Base-by-base conservation (phyloP, 2,888 invertebrate genomes). In the Lasioglossum calceatum region DNA sequence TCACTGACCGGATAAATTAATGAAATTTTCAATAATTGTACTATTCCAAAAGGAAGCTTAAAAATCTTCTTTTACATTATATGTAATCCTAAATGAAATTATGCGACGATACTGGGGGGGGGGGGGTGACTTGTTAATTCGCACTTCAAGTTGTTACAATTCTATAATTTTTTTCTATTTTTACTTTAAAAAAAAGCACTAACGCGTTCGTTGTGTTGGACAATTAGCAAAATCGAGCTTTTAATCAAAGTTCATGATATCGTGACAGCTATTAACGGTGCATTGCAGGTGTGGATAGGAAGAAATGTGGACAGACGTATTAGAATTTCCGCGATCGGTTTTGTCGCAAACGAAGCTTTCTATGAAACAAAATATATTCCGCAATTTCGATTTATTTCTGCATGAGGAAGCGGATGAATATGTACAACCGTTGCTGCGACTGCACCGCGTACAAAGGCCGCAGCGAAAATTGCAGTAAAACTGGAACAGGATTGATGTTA, bases 391-490 rank as follows among this genome's bases (percentile, higher is more conserved):
- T 71, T 42, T 71, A 71, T 71, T 42, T 39, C 42, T 14, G 71
- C 39, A 42, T 4, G 10, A 42, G 42, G 42, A 42, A 42, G 12
- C 71, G 39, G 42, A 39, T 71, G 71, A 71, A 71, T 71, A 70
- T 70, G 67, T 23, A 70, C 67, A 39, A 23, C 67, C 36, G 36
- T 1, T 8, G 50, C 19, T 3, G 32, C 67, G 39, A 70, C 23
- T 36, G 39, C 36, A 19, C 67, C 36, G 67, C 10, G 67, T 70
- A 70, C 67, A 70, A 70, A 70, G 36, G 67, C 67, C 67, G 67
- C 67, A 10, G 67, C 32, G 67, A 36, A 70, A 70, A 70, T 70
- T 70, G 72, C 23, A 72, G 72, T 42, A 42, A 42, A 72, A 72
- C 42, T 44, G 39, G 39, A 72, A 42, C 72, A 39, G 23, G 67